Evolutionary conservation across 2,113 vertebrate genomes (phyloP).

Genomic region (Ia io): DNA sequence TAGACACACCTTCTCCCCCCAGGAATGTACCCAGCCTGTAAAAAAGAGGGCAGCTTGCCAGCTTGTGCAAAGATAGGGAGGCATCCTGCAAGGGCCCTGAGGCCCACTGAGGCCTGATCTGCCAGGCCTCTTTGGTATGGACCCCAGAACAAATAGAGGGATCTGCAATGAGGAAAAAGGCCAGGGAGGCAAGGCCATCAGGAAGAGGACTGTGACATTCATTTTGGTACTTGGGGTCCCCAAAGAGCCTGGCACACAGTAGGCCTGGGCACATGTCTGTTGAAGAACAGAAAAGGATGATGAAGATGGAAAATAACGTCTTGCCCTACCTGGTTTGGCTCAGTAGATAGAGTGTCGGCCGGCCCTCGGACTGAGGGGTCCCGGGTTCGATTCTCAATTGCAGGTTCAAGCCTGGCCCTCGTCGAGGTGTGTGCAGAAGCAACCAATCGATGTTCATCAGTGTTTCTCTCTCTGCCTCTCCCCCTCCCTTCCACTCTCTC

Average conservation of each 20-base stretch:
- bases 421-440: too few species aligned
- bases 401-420: too few species aligned
- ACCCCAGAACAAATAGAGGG: neutral
- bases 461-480: too few species aligned
- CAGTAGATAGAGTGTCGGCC: too few species aligned
- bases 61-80: neutral
- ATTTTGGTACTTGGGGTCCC: neutral
- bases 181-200: neutral
- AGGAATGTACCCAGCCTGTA: neutral
- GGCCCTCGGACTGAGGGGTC: too few species aligned
- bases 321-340: too few species aligned
- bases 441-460: too few species aligned
- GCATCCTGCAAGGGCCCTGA: neutral
- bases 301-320: neutral
- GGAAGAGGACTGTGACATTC: neutral
- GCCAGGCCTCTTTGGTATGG: neutral
- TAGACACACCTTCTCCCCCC: neutral
- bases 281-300: neutral
- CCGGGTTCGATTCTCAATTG: too few species aligned
- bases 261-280: neutral
- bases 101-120: neutral
- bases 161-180: neutral
- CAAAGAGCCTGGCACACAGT: neutral
- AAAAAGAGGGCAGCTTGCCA: neutral
- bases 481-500: too few species aligned